These are phyloP conservation scores for Pseudomyrmex gracilis DNA, from an alignment of 1,140 invertebrate species.

Conservation along the genomic window DNA sequence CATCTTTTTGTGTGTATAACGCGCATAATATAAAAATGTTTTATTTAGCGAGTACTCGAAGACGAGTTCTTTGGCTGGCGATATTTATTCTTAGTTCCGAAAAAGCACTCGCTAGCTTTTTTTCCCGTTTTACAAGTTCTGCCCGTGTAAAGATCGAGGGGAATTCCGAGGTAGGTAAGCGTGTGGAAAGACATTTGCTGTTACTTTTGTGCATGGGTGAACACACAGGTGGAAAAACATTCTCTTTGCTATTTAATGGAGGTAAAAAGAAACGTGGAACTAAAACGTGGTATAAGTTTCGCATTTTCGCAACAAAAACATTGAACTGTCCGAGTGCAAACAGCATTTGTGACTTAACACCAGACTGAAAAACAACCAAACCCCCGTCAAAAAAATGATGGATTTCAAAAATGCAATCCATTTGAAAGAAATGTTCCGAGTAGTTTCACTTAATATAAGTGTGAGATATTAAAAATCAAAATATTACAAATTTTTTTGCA, in stretches of 20 bases:
- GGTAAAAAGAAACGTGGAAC: neutral
- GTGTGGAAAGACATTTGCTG: conserved; percentile 35
- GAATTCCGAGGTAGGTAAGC: conserved; percentile 25
- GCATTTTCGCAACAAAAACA: neutral
- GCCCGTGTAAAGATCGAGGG: conserved; percentile 21
- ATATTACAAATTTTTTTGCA: neutral
- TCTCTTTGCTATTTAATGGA: conserved; percentile 3
- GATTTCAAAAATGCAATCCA: too few relatives aligned
- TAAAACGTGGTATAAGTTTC: neutral
- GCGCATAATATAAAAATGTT: too few relatives aligned
- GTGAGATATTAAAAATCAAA: neutral
- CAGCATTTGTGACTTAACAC: neutral
- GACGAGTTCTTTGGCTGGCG: neutral
- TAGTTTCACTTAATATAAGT: too few relatives aligned
- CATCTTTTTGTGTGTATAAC: neutral
- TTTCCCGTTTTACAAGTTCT: neutral
- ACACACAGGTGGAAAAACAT: conserved; percentile 37
- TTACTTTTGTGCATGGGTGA: conserved; percentile 15
- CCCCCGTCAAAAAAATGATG: too few relatives aligned
- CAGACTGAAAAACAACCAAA: too few relatives aligned
- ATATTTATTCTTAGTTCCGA: neutral
- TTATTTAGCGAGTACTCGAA: neutral
- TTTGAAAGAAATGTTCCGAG: too few relatives aligned
- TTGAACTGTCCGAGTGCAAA: neutral
- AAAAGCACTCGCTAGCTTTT: neutral